Percentiles rank a stretch among this genome's conserved stretches.
Conservation (phyloP, 2,888 invertebrate genomes). For the Dascillus cervinus region DNA sequence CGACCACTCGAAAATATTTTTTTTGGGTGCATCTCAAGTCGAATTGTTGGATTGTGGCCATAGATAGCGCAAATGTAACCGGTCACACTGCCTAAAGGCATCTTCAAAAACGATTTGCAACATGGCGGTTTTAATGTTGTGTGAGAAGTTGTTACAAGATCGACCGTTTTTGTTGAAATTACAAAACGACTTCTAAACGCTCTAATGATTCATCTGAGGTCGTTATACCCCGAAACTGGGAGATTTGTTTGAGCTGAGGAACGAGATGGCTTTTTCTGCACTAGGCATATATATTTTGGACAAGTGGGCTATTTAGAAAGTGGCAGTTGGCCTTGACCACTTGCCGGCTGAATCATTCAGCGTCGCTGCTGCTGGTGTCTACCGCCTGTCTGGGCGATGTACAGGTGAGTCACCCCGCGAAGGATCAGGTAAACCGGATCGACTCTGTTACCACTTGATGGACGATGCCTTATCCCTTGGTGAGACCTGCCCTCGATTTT, state of each 20-base stretch:
- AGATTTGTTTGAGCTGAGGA: no score
- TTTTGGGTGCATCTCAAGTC: no score
- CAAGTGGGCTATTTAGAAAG: constrained; percentile 28
- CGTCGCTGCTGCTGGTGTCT: constrained; percentile 18
- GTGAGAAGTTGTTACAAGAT: no score
- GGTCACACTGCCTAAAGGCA: constrained; percentile 17
- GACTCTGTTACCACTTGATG: no score
- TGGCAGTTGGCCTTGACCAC: constrained; percentile 34
- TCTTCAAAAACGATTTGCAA: constrained; percentile 20
- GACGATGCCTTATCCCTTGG: no score
- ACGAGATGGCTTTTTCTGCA: constrained; percentile 24
- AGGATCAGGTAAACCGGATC: constrained; percentile 14
- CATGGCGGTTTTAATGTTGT: constrained; percentile 19
- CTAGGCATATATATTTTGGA: no score
- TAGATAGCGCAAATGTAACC: constrained; percentile 22
- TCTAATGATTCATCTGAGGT: no score
- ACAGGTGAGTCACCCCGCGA: constrained; percentile 10
- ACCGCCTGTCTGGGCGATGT: constrained; percentile 16
- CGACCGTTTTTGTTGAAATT: no score
- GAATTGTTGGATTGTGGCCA: constrained; percentile 18
- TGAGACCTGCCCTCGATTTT: no score
- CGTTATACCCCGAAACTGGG: no score
- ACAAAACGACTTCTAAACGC: no score
- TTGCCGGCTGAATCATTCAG: constrained; percentile 26
- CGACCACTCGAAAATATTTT: no score